Evolutionary conservation across 2,113 vertebrate genomes (phyloP).

Genomic region (Oreocharis arfaki): DNA sequence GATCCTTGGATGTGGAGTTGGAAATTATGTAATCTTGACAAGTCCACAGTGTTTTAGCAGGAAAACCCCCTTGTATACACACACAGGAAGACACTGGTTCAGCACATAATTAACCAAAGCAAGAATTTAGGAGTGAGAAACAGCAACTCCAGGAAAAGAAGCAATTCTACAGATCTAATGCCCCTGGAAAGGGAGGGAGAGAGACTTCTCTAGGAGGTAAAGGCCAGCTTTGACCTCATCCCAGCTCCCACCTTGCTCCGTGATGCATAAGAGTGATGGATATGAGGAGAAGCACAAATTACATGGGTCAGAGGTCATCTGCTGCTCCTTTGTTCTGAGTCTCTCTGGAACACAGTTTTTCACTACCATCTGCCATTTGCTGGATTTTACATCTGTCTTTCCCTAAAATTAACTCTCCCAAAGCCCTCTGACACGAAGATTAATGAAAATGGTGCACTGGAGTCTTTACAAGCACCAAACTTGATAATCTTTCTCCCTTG

Average conservation of each 20-base stretch:
- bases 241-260: neutral
- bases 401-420: neutral
- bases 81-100: fast-evolving
- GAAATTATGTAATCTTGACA: neutral
- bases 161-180: neutral
- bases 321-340: neutral
- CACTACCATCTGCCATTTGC: slow-evolving; percentile 59
- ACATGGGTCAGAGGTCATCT: neutral
- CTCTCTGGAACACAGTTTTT: slow-evolving; percentile 53
- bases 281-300: neutral
- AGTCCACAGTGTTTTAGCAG: neutral
- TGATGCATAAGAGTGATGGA: neutral
- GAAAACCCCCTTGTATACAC: neutral
- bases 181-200: neutral
- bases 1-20: neutral
- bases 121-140: neutral
- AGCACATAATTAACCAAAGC: neutral
- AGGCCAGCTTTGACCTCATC: neutral
- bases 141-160: neutral
- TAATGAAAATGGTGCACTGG: neutral
- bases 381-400: slow-evolving; percentile 51
- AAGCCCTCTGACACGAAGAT: neutral
- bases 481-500: neutral
- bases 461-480: neutral
- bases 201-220: neutral